Evolutionary conservation across 2,888 invertebrate species (phyloP).

Genomic region (Thelaira solivaga): DNA sequence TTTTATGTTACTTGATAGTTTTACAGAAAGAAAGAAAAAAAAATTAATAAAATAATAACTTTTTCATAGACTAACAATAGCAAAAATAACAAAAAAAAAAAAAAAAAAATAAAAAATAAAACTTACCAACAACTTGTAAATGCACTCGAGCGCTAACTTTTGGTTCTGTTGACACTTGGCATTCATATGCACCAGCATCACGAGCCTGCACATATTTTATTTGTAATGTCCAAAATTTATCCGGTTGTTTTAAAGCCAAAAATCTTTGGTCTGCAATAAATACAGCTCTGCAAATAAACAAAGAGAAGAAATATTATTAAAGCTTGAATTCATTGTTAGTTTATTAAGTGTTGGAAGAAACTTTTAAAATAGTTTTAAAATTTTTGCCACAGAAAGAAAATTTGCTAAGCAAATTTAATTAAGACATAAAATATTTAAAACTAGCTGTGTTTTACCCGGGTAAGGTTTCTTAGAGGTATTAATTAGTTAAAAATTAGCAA

Average conservation of each 20-base stretch:
- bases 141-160: constrained; percentile 96
- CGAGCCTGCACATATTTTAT: constrained; percentile 93
- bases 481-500: no score
- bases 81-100: not conserved
- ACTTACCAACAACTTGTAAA: constrained; percentile 93
- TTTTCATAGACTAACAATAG: not conserved
- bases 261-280: constrained; percentile 96
- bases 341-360: not conserved
- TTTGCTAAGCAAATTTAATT: no score
- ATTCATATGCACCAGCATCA: constrained; percentile 94
- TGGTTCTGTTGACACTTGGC: constrained; percentile 95
- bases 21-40: not conserved
- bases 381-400: no score
- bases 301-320: not conserved
- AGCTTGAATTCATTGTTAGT: not conserved
- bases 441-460: no score
- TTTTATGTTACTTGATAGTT: constrained; percentile 24
- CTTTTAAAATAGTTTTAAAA: no score
- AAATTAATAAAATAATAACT: constrained; percentile 1
- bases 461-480: no score
- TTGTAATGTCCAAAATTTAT: constrained; percentile 88
- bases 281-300: constrained; percentile 79
- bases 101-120: not conserved
- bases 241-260: constrained; percentile 83
- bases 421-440: no score